These are phyloP conservation scores for Atta cephalotes DNA, from an alignment of 1,140 invertebrate species.

Conservation along the genomic window DNA sequence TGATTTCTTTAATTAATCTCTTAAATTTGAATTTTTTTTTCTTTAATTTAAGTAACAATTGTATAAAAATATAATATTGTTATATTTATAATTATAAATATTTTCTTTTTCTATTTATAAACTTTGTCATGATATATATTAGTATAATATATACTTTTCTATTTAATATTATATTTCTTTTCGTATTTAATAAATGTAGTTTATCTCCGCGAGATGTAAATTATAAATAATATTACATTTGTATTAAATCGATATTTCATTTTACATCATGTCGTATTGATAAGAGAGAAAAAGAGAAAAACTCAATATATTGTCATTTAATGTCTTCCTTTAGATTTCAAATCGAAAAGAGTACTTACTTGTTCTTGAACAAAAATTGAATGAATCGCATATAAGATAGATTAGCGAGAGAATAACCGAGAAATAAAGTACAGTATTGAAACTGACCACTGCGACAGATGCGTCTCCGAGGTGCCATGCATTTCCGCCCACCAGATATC, in stretches of 20 bases:
- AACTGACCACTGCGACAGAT: slow-evolving; percentile 32
- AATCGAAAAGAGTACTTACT: background rate
- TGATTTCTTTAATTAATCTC: background rate
- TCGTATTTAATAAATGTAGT: background rate
- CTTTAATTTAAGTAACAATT: background rate
- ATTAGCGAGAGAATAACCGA: background rate
- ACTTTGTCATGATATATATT: background rate
- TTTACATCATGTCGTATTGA: background rate
- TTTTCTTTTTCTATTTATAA: background rate
- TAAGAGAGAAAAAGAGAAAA: background rate
- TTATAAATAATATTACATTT: background rate
- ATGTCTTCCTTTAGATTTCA: background rate
- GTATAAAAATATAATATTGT: background rate
- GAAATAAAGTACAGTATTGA: slow-evolving; percentile 35
- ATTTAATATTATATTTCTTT: background rate
- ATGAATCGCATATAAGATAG: background rate
- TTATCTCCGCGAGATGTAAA: background rate
- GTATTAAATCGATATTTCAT: background rate
- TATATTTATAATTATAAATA: slow-evolving; percentile 1
- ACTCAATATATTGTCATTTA: background rate
- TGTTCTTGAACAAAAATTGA: background rate
- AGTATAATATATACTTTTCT: background rate
- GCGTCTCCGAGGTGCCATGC: slow-evolving; percentile 21
- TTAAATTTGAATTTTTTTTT: background rate
- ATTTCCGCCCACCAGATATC: slow-evolving; percentile 13